Conservation (phyloP, 1,140 invertebrate species). For the Drosophila varians region DNA sequence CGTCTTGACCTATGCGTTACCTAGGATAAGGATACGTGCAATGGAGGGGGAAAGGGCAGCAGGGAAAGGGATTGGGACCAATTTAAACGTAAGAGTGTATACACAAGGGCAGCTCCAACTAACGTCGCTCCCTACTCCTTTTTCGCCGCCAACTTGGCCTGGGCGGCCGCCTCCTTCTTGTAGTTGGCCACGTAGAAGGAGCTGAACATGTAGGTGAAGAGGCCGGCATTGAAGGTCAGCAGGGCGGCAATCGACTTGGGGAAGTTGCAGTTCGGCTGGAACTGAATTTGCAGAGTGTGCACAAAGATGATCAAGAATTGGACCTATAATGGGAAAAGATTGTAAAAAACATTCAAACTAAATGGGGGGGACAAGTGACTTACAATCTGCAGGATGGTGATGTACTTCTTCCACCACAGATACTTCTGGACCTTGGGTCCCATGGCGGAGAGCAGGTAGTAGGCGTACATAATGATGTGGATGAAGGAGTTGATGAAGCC, state of each 20-base stretch:
- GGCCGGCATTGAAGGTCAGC: conserved; percentile 88
- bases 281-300: conserved; percentile 87
- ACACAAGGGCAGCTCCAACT: conserved; percentile 42
- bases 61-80: background rate
- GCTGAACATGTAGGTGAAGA: conserved; percentile 94
- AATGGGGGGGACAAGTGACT: conserved; percentile 59
- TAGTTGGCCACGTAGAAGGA: conserved; percentile 93
- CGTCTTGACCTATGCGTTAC: conserved; percentile 51
- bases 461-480: conserved; percentile 92
- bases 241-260: conserved; percentile 88
- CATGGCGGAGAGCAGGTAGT: conserved; percentile 92
- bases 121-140: conserved; percentile 50
- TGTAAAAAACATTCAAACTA: background rate
- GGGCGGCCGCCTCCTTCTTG: conserved; percentile 82
- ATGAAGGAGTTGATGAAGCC: conserved; percentile 93
- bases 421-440: conserved; percentile 93
- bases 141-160: conserved; percentile 60
- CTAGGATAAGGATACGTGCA: conserved; percentile 25
- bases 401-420: conserved; percentile 96
- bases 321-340: conserved; percentile 84
- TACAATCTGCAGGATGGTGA: conserved; percentile 93
- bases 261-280: conserved; percentile 87
- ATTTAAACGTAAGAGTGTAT: conserved; percentile 38
- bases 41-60: background rate
- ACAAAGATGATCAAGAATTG: conserved; percentile 92